phyloP scores from a whole-genome alignment of 1,140 invertebrate species.

The Drosophila trapezifrons region DNA sequence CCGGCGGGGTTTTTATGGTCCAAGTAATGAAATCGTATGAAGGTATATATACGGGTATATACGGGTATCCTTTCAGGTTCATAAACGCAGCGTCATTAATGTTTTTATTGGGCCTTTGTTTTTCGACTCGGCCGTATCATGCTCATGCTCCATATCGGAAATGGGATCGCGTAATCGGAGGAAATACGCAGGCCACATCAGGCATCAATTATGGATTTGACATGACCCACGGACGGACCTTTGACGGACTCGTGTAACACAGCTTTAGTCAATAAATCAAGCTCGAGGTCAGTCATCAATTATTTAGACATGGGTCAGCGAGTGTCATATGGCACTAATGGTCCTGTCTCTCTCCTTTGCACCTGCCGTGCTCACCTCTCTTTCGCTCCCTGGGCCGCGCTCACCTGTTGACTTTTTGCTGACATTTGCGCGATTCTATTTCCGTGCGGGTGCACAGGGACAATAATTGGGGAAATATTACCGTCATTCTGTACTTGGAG shows the following conservation, averaged over 20 bases:
- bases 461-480: not conserved
- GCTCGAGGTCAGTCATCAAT: constrained; percentile 74
- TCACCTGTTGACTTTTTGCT: constrained; percentile 52
- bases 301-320: constrained; percentile 65
- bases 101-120: constrained; percentile 9
- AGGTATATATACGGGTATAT: not conserved
- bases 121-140: constrained; percentile 7
- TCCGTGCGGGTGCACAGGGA: constrained; percentile 6
- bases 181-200: constrained; percentile 17
- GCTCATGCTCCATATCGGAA: constrained; percentile 31
- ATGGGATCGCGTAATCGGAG: constrained; percentile 30
- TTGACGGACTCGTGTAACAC: constrained; percentile 7
- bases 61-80: constrained; percentile 20
- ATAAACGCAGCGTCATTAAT: constrained; percentile 39
- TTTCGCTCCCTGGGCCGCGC: not conserved
- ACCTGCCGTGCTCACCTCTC: not conserved
- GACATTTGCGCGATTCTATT: constrained; percentile 40
- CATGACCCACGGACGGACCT: constrained; percentile 8
- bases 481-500: too few relatives aligned
- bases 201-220: constrained; percentile 51
- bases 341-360: constrained; percentile 12
- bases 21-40: constrained; percentile 36
- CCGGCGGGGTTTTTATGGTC: constrained; percentile 26
- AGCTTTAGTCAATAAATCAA: constrained; percentile 74
- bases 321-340: constrained; percentile 53